Conservation (phyloP, 2,113 vertebrate species). For the Clarias magur region DNA sequence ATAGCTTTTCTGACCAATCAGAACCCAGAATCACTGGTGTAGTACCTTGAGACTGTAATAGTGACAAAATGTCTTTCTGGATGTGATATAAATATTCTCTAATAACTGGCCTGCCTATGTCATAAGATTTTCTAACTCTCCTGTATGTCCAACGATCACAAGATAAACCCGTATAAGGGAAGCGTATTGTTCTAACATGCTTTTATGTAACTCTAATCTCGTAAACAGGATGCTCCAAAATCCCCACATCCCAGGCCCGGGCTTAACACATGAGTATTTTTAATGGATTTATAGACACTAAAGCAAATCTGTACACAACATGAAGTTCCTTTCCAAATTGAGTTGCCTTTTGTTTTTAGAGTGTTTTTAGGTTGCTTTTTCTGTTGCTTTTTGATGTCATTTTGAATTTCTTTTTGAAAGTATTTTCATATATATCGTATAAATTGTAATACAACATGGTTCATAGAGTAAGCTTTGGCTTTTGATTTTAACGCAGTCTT, state of each 20-base stretch:
- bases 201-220: background rate
- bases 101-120: background rate
- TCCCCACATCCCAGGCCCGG: background rate
- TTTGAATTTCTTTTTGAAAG: background rate
- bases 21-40: background rate
- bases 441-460: background rate
- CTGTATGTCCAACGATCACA: background rate
- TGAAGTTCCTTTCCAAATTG: background rate
- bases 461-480: background rate
- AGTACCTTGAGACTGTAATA: background rate
- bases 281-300: background rate
- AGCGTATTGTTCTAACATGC: background rate
- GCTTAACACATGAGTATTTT: background rate
- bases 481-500: background rate
- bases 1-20: background rate
- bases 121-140: background rate
- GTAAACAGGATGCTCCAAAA: conserved; percentile 31
- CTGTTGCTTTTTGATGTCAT: background rate
- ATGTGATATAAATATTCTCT: background rate
- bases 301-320: background rate
- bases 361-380: background rate
- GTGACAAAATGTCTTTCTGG: background rate
- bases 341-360: background rate
- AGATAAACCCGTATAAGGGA: background rate
- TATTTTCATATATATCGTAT: background rate